phyloP scores from a whole-genome alignment of 2,888 invertebrate genomes.

The Trilocha varians region DNA sequence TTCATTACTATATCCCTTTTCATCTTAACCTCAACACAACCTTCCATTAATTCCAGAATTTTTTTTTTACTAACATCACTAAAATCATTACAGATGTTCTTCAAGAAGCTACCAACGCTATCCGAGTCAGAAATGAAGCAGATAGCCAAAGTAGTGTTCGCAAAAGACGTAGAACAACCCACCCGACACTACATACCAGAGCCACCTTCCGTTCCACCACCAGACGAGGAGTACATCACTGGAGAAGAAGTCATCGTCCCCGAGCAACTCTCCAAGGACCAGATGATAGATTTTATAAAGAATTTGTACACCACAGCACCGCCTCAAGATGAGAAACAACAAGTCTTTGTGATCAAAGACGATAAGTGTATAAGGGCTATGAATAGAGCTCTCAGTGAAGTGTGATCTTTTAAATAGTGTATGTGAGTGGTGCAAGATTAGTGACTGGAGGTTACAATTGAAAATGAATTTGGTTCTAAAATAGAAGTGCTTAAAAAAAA shows the following conservation, averaged over 20 bases:
- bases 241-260: not conserved
- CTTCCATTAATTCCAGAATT: not conserved
- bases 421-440: no score
- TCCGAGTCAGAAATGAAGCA: slow-evolving; percentile 32
- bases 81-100: slow-evolving; percentile 60
- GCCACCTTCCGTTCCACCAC: not conserved
- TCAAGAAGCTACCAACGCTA: slow-evolving; percentile 44
- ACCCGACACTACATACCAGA: not conserved
- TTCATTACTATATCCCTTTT: no score
- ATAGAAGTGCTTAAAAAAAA: no score
- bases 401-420: no score
- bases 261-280: not conserved
- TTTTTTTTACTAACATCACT: not conserved
- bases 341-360: not conserved
- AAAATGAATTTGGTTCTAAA: no score
- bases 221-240: not conserved
- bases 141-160: slow-evolving; percentile 28
- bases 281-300: slow-evolving; percentile 1
- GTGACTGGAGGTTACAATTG: no score
- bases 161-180: slow-evolving; percentile 17
- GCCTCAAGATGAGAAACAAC: not conserved
- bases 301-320: not conserved
- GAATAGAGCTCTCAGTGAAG: not conserved
- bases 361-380: not conserved
- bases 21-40: no score